Conservation (phyloP, 1,140 invertebrate genomes). For the Drosophila eugracilis region DNA sequence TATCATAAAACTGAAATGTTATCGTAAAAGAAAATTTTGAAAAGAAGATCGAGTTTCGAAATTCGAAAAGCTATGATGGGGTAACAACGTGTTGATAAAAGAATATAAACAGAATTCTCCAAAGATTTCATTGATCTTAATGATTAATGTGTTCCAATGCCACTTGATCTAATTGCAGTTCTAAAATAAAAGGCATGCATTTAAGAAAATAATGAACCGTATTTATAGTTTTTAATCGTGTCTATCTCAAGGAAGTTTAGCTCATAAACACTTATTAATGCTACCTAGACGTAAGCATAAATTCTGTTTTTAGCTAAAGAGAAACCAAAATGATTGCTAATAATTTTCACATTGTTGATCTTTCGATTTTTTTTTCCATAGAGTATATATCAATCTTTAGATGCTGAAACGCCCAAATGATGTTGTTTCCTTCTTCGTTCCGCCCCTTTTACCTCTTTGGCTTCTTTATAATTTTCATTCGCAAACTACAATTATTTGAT, state of each 20-base stretch:
- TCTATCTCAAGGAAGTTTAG: constrained; percentile 12
- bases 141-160: constrained; percentile 1
- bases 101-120: neutral
- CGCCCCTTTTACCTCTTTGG: constrained; percentile 21
- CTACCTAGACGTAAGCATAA: neutral
- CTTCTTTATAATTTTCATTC: constrained; percentile 52
- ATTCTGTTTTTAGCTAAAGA: neutral
- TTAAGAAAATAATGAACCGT: neutral
- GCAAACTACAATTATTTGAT: constrained; percentile 50
- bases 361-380: constrained; percentile 15
- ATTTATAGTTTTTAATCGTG: neutral
- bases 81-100: constrained; percentile 10
- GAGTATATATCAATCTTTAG: constrained; percentile 36
- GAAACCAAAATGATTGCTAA: constrained; percentile 22
- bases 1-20: constrained; percentile 10
- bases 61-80: constrained; percentile 2
- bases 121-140: constrained; percentile 7
- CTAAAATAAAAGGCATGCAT: neutral
- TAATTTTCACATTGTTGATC: constrained; percentile 15
- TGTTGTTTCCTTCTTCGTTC: constrained; percentile 27
- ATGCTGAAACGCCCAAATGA: constrained; percentile 49
- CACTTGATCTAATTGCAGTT: neutral
- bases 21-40: neutral
- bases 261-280: constrained; percentile 6
- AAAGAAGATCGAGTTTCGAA: constrained; percentile 12